phyloP scores from a whole-genome alignment of 2,113 vertebrate species.

The Mesembrinibis cayennensis region DNA sequence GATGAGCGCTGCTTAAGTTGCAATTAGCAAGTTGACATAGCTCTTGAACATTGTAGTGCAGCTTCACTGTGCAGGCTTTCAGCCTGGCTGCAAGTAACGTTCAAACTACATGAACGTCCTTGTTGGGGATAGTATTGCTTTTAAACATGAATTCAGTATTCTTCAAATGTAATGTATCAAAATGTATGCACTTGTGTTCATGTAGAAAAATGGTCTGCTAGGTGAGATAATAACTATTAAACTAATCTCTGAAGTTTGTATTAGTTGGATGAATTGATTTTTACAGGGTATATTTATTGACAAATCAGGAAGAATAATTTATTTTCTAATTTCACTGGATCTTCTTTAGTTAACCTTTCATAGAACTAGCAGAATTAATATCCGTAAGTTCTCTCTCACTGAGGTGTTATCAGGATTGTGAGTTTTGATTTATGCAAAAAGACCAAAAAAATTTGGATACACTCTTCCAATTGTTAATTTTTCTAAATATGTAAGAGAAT shows the following conservation, averaged over 20 bases:
- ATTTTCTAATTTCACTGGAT: neutral
- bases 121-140: neutral
- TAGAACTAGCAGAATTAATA: neutral
- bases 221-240: neutral
- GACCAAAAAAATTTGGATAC: neutral
- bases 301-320: neutral
- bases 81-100: neutral
- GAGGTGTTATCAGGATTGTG: neutral
- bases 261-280: neutral
- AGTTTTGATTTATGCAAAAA: neutral
- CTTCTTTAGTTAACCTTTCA: neutral
- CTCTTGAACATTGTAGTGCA: neutral
- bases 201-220: neutral
- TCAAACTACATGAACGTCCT: rapidly evolving
- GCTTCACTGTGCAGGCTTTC: neutral
- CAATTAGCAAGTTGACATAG: neutral
- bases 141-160: neutral
- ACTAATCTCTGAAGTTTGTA: neutral
- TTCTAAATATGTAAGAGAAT: neutral
- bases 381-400: neutral
- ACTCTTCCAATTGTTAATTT: neutral
- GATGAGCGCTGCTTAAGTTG: neutral
- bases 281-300: neutral
- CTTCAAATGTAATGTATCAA: neutral
- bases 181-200: neutral